Base-by-base conservation (phyloP, 2,113 vertebrate species). In the Tinamus guttatus region DNA sequence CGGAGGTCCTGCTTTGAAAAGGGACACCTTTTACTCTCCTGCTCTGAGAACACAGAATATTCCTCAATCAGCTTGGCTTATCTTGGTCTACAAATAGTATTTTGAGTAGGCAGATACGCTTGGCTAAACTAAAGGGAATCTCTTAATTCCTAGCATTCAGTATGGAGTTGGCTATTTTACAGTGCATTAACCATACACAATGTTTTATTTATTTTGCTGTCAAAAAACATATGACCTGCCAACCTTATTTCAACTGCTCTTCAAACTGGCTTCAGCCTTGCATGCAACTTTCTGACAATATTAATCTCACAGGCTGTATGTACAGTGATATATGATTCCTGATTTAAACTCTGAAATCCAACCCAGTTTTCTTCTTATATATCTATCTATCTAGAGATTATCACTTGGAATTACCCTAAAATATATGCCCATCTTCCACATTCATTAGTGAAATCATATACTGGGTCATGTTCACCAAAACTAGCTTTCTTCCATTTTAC, bases 141-240 rank as follows among this genome's bases (percentile, higher is more conserved):
- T 95, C 79, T 75, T 94, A 86, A 93, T 94, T 95, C 89, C 71
- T 22, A 2, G 19, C 77, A 20, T 68, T 93, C 64, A 64, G 13
- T 18, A 56, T n/a, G 45, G 68, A 52, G 36, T 83, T 43, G 17
- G 32, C 45, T 88, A 60, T 95, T 89, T 96, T 95, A 71, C 93
- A 94, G 75, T 21, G 73, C 45, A 71, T 90, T 95, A 91, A 88
- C 49, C 68, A 78, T 60, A 81, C 4, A 93, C 63, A 90, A 81
- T 59, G 28, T 58, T 92, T 93, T 93, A 93, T 96, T 97, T 95
- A 93, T 92, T 95, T 87, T 90, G 27, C 64, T 95, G 69, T 71
- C 73, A 54, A 83, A 77, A 47, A 63, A 45, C 2, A 3, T 59
- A 76, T 14, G 20, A 58, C 47, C 89, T 94, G 67, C 51, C 77